phyloP scores from a whole-genome alignment of 1,140 invertebrate genomes.

The Mylabris phalerata region DNA sequence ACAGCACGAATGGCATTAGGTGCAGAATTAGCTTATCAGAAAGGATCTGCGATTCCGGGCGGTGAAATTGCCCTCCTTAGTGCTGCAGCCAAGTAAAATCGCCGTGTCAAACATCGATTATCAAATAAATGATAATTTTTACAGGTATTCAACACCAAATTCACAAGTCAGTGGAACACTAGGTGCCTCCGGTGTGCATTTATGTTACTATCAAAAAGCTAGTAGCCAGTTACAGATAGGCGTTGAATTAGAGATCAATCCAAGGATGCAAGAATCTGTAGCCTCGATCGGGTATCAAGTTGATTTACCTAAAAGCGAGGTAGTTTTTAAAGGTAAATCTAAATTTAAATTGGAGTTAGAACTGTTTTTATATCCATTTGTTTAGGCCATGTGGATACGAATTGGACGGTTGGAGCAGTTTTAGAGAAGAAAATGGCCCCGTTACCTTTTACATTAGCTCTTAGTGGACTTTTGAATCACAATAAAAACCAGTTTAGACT shows the following conservation, averaged over 20 bases:
- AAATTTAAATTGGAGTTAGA: neutral
- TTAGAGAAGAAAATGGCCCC: conserved; percentile 90
- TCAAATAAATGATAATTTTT: conserved; percentile 11
- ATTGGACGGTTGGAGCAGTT: conserved; percentile 91
- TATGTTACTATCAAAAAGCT: conserved; percentile 93
- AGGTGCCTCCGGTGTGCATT: conserved; percentile 73
- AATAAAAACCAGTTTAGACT: conserved; percentile 80
- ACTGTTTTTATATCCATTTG: neutral
- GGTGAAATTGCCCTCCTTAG: conserved; percentile 81
- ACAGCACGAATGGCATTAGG: conserved; percentile 73
- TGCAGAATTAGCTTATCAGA: conserved; percentile 89
- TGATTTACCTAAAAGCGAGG: conserved; percentile 91
- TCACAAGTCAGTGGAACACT: conserved; percentile 64
- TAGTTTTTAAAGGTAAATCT: conserved; percentile 79
- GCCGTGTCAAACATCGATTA: neutral
- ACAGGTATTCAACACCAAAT: conserved; percentile 52
- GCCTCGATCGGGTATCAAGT: conserved; percentile 93
- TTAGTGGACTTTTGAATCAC: conserved; percentile 92
- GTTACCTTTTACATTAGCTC: conserved; percentile 86
- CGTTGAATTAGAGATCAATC: conserved; percentile 79
- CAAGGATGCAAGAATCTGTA: conserved; percentile 82
- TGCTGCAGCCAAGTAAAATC: conserved; percentile 66
- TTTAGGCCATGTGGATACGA: conserved; percentile 60
- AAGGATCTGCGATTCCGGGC: conserved; percentile 76
- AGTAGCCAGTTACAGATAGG: conserved; percentile 84